Evolutionary conservation across 92 coral and sea anemone species (phyloP).

Genomic region (Porites evermanni): DNA sequence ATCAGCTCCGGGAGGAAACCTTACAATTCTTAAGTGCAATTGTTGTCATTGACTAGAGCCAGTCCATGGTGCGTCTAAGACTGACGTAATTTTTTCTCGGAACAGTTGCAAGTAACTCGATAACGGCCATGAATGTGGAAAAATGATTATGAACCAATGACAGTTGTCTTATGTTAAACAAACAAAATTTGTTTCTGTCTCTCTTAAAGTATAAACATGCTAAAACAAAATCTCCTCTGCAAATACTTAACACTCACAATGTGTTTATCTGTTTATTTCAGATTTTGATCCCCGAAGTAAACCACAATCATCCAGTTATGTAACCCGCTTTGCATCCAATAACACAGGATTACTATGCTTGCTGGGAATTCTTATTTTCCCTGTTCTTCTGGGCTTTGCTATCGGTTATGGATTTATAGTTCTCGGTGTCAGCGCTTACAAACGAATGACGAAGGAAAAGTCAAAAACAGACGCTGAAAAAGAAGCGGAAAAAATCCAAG

Average conservation of each 20-base stretch:
- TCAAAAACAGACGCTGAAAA: constrained; percentile 63
- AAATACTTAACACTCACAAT: background rate
- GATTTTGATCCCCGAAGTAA: constrained; percentile 91
- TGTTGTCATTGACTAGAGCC: too few relatives aligned
- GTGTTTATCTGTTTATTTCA: constrained; percentile 18
- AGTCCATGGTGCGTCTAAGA: too few relatives aligned
- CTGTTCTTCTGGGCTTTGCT: constrained; percentile 90
- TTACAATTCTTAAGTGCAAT: too few relatives aligned
- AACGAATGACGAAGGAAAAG: constrained; percentile 66
- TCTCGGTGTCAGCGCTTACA: constrained; percentile 86
- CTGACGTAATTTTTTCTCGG: too few relatives aligned
- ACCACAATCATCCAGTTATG: constrained; percentile 72
- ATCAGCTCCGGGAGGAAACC: too few relatives aligned
- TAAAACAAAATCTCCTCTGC: too few relatives aligned
- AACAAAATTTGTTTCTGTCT: too few relatives aligned
- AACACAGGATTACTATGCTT: constrained; percentile 92
- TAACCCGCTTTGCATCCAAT: constrained; percentile 86
- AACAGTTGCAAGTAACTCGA: too few relatives aligned
- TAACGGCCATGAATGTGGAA: too few relatives aligned
- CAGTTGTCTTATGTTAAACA: too few relatives aligned
- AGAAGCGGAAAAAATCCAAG: constrained; percentile 89
- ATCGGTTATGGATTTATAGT: constrained; percentile 85
- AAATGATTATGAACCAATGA: too few relatives aligned
- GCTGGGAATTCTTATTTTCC: constrained; percentile 79
- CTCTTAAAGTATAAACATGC: too few relatives aligned